Evolutionary conservation across 2,797 vertebrate species (phyloP), one percentile per base, ranked within the genome.

Genomic region (Eutrigla gurnardus): DNA sequence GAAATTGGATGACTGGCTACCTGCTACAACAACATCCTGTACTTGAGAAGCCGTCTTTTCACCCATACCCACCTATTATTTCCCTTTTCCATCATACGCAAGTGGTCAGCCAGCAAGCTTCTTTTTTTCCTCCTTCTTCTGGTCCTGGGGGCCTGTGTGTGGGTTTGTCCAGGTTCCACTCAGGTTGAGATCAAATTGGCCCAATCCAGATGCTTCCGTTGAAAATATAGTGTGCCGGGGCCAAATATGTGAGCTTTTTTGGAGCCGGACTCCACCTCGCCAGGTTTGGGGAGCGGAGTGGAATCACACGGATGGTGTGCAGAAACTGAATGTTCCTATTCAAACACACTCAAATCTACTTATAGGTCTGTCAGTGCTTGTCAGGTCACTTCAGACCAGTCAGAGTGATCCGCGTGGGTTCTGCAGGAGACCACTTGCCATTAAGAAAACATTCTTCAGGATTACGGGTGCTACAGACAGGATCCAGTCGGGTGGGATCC

Each of bases 1-100:
- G 95, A 96, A 96, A 95, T 96, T 95, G 94, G 94, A 95, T 93
- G 94, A 96, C 94, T 95, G 94, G 93, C 95, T 95, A 96, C 95
- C 95, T 96, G 95, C 94, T 95, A 95, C 93, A 95, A 95, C 94
- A 96, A 95, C 95, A 96, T 95, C 95, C 95, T 96, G 95, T 92
- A 94, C 94, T 96, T 94, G 94, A 96, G 95, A 95, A 95, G 94
- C 86, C 91, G 91, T 94, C 93, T 94, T 93, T 95, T 93, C 91
- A 92, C 93, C 94, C 94, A 93, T 94, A 94, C 93, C 93, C 93
- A 94, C 94, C 94, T 95, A 95, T 95, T 95, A 94, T 96, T 96
- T 95, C 93, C 94, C 89, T 90, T 94, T 93, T 93, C 93, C 92
- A 94, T 91, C 87, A 83, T 92, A 91, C 91, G 85, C 92, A 92